Evolutionary conservation across 2,888 invertebrate genomes (phyloP).

Genomic region (Lypha dubia): DNA sequence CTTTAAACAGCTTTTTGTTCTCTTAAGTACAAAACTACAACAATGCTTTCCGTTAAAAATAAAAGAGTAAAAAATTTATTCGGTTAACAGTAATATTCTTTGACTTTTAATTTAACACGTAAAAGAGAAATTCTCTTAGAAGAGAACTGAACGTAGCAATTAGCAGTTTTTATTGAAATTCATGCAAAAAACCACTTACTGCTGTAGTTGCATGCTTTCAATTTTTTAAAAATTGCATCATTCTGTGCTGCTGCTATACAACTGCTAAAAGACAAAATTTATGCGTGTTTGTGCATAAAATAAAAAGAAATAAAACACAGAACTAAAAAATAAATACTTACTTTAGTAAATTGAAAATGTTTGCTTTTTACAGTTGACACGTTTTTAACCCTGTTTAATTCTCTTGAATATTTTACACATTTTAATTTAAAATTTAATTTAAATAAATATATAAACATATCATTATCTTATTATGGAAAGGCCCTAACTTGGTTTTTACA

Average conservation of each 20-base stretch:
- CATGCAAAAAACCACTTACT: slow-evolving; percentile 2
- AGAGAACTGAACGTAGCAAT: slow-evolving; percentile 12
- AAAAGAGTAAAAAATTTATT: neutral
- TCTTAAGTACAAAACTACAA: slow-evolving; percentile 1
- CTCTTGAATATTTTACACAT: neutral
- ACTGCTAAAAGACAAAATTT: slow-evolving; percentile 21
- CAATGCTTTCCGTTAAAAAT: slow-evolving; percentile 6
- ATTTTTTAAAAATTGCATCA: slow-evolving; percentile 68
- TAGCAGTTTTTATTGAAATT: slow-evolving; percentile 1
- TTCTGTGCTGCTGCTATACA: slow-evolving; percentile 20
- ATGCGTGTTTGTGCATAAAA: slow-evolving; percentile 57
- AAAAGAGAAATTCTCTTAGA: neutral
- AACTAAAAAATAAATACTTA: slow-evolving; percentile 8
- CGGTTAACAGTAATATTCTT: neutral
- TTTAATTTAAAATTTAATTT: neutral
- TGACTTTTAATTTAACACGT: neutral
- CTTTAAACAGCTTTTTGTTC: neutral
- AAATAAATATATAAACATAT: too few relatives aligned
- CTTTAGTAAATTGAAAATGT: slow-evolving; percentile 2
- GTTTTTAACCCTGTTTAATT: slow-evolving; percentile 54
- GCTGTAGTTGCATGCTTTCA: slow-evolving; percentile 61
- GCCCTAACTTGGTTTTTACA: too few relatives aligned
- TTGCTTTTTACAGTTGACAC: slow-evolving; percentile 39
- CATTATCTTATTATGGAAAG: too few relatives aligned
- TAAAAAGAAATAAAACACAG: slow-evolving; percentile 15